Evolutionary conservation across 2,113 vertebrate genomes (phyloP).

Genomic region (Sarotherodon lohbergeri): DNA sequence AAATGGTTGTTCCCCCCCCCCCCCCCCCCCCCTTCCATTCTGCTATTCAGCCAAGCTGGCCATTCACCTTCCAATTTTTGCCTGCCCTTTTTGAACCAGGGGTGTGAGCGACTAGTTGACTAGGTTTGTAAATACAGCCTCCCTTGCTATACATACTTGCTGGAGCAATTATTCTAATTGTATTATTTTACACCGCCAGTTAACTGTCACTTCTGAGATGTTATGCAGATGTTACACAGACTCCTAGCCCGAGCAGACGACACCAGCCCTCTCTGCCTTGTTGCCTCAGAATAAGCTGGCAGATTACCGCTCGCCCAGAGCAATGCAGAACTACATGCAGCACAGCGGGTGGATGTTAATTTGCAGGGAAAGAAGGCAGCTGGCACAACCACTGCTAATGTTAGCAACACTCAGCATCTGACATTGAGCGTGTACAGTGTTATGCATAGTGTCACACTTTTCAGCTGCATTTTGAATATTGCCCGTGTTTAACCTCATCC

Average conservation of each 20-base stretch:
- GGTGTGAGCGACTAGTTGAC: background rate
- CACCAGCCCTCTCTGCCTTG: background rate
- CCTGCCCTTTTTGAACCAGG: background rate
- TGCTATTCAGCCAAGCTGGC: background rate
- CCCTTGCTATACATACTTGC: background rate
- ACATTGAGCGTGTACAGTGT: background rate
- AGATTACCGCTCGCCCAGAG: background rate
- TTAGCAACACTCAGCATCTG: background rate
- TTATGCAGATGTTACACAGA: background rate
- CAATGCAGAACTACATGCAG: background rate
- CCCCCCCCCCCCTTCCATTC: background rate
- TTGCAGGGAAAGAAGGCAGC: background rate
- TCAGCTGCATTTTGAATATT: background rate
- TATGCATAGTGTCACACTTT: background rate
- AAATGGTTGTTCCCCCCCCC: too few species aligned
- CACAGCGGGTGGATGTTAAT: background rate
- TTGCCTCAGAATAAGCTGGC: background rate
- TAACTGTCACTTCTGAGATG: background rate
- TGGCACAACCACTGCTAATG: background rate
- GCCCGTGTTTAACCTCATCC: background rate
- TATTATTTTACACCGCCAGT: background rate
- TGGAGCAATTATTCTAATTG: background rate
- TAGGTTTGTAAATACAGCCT: background rate
- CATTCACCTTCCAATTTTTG: background rate
- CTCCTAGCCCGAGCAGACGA: background rate